A percentile compares a stretch with the other conserved stretches of the same genome.
Evolutionary conservation across 2,113 vertebrate genomes (phyloP).

Genomic region (Pterocles burchelli): DNA sequence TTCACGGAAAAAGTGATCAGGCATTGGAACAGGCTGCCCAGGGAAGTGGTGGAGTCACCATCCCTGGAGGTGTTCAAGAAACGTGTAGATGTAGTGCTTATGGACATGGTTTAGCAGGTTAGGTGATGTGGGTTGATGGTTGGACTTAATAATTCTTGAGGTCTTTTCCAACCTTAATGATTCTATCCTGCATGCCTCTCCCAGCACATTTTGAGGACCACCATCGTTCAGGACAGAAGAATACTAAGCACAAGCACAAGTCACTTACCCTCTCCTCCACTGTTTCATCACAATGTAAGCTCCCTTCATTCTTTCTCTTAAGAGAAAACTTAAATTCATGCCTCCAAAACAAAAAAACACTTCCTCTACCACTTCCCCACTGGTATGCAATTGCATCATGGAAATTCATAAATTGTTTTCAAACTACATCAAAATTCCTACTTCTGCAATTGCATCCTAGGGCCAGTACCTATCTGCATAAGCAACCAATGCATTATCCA

Average conservation of each 20-base stretch:
- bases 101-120: too few species aligned
- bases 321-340: neutral
- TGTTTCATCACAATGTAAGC: neutral
- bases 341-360: neutral
- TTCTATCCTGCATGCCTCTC: neutral
- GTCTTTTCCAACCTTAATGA: too few species aligned
- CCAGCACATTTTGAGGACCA: neutral
- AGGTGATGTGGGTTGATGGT: too few species aligned
- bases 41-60: too few species aligned
- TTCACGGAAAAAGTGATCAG: too few species aligned
- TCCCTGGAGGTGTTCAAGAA: too few species aligned
- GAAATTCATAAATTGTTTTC: neutral
- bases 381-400: neutral
- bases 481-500: neutral
- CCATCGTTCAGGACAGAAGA: neutral
- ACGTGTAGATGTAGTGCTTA: too few species aligned
- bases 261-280: neutral
- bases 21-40: too few species aligned
- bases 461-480: neutral
- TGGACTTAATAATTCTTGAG: too few species aligned
- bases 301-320: neutral
- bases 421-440: neutral
- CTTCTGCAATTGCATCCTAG: neutral
- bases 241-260: neutral
- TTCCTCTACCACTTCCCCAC: neutral